Evolutionary conservation across 2,797 vertebrate species (phyloP), one percentile per base, ranked within the genome.

Genomic region (Liparis tanakae): DNA sequence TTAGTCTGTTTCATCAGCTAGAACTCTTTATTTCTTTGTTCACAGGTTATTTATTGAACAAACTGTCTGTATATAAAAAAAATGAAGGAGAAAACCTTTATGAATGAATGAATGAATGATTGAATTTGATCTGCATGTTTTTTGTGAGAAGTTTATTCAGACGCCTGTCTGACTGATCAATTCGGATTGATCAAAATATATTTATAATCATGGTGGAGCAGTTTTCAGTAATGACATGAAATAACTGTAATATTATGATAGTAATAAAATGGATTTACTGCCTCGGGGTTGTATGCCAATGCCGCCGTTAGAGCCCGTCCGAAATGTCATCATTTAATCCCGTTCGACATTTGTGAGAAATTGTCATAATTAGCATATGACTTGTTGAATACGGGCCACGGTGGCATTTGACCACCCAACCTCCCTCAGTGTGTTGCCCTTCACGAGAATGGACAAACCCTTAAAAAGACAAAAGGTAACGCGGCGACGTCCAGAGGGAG

Each of bases 21-120:
- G 46, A 6, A 30, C 7, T 14, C 18, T 69, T 53, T 10, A 58
- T 54, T 10, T 14, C 14, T 48, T n/a, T 20, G 8, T 60, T 17
- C 1, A 13, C 22, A 33, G 13, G 15, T 33, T 65, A 63, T 68
- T 66, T 73, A 69, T 72, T 85, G 3, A 73, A 60, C 10, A 63
- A 71, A 60, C 6, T 30, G 9, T 9, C 0, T 62, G 22, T 68
- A 25, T 7, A 54, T 60, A 55, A 51, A 68, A 66, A 5, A 25
- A 75, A 46, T 14, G 12, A 44, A 13, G 17, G 43, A 17, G 37
- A 14, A 1, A n/a, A 63, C 36, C 5, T 22, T 36, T 2, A 53
- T 51, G 9, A 43, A 54, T 6, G 1, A 57, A 58, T 57, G 44
- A 3, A 30, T 43, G 22, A 3, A 20, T 30, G 15, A n/a, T n/a